Percentiles rank a stretch among this genome's conserved stretches.
These are phyloP conservation scores for Uria lomvia DNA, from an alignment of 2,113 vertebrate genomes.

Conservation along the genomic window DNA sequence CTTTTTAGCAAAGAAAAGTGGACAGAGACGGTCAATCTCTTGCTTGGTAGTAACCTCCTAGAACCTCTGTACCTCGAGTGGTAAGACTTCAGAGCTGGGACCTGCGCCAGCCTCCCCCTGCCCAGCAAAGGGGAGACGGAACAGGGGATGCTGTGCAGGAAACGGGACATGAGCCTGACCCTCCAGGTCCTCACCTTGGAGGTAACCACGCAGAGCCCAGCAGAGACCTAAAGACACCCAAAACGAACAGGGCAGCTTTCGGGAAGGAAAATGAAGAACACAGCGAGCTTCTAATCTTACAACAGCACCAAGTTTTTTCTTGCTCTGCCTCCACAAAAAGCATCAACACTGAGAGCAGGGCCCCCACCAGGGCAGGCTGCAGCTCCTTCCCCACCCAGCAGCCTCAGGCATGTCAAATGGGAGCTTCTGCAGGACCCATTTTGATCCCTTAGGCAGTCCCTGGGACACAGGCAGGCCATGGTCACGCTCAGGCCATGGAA, in stretches of 20 bases:
- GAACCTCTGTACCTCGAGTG: background rate
- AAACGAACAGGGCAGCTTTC: background rate
- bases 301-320: background rate
- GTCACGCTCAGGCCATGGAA: background rate
- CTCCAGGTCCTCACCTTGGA: background rate
- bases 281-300: background rate
- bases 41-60: background rate
- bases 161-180: fast-evolving
- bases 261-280: background rate
- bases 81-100: background rate
- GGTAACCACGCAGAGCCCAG: fast-evolving
- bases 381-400: background rate
- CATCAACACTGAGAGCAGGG: fast-evolving
- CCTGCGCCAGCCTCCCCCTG: background rate
- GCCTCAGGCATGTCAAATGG: fast-evolving
- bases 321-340: background rate
- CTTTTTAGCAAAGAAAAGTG: background rate
- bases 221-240: background rate
- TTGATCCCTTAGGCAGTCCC: background rate
- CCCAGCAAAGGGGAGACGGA: background rate
- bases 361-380: background rate
- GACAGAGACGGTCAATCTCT: background rate
- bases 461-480: background rate
- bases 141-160: background rate
- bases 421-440: background rate